Evolutionary conservation across 1,140 invertebrate species (phyloP).

Genomic region (Pemphigus obesinymphae): DNA sequence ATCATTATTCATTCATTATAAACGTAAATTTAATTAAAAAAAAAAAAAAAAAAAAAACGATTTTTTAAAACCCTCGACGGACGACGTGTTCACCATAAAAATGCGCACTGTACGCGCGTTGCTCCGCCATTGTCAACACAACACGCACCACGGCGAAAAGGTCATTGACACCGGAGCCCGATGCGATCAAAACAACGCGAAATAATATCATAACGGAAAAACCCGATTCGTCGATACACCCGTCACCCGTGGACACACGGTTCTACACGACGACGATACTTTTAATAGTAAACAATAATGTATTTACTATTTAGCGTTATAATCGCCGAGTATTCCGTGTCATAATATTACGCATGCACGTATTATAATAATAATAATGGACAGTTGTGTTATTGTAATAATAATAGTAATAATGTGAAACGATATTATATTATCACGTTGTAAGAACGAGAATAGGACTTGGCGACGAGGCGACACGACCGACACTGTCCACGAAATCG

Average conservation of each 20-base stretch:
- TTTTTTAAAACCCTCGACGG: neutral
- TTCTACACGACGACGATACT: too few relatives aligned
- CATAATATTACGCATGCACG: too few relatives aligned
- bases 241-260: too few relatives aligned
- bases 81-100: slow-evolving; percentile 13
- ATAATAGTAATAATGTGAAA: neutral
- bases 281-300: too few relatives aligned
- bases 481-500: neutral
- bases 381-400: neutral
- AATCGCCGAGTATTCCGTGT: too few relatives aligned
- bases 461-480: neutral
- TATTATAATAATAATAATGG: too few relatives aligned
- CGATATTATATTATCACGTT: too few relatives aligned
- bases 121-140: slow-evolving; percentile 28
- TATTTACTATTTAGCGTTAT: too few relatives aligned
- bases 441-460: too few relatives aligned
- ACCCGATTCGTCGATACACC: slow-evolving; percentile 11
- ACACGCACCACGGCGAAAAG: slow-evolving; percentile 32
- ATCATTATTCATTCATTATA: too few relatives aligned
- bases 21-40: too few relatives aligned
- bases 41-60: neutral
- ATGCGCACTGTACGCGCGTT: slow-evolving; percentile 14
- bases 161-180: slow-evolving; percentile 30
- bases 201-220: slow-evolving; percentile 39
- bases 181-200: slow-evolving; percentile 37